Evolutionary conservation across 2,888 invertebrate genomes (phyloP), one percentile per base, ranked within the genome.

Genomic region (Tortrix viridana): DNA sequence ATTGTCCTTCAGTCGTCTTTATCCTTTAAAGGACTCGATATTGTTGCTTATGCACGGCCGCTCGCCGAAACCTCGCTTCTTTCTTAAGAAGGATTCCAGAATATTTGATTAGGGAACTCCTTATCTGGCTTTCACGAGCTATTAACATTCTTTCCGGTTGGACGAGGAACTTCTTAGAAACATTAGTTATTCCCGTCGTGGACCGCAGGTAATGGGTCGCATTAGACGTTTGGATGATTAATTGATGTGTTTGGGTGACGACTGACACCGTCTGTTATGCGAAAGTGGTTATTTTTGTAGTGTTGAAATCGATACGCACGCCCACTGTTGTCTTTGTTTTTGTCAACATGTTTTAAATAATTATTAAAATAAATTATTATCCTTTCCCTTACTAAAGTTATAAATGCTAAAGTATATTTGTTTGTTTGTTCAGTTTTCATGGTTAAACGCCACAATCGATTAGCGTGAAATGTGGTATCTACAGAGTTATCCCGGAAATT

Each of bases 21-120:
- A 84, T 87, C 88, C 84, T 84, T 84, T 80, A 85, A 84, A 84
- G 85, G 84, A 84, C 78, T 79, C 82, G 82, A 85, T 85, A 86
- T 86, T 83, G 86, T 87, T 86, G 85, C 83, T 84, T 88, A 84
- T 86, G 85, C 86, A 82, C 82, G 81, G 79, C 70, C 79, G 79
- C 80, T 76, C 76, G 73, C 71, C 74, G 71, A 72, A 74, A 76
- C 75, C 66, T 65, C 44, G 75, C 77, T 81, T 81, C 80, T 82
- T 86, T 83, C 81, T 82, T 81, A 83, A 82, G 81, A 81, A 80
- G 82, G 84, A 84, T 85, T 80, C 81, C 82, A 75, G 86, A 88
- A 88, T 88, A 88, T 88, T 89, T 86, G 88, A 88, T 88, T 84
- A 86, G 83, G 81, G 78, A 74, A 77, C 79, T 84, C 83, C 82